Percentiles rank a stretch among this genome's conserved stretches.
Evolutionary conservation across 2,888 invertebrate genomes (phyloP).

Genomic region (Aromia moschata): DNA sequence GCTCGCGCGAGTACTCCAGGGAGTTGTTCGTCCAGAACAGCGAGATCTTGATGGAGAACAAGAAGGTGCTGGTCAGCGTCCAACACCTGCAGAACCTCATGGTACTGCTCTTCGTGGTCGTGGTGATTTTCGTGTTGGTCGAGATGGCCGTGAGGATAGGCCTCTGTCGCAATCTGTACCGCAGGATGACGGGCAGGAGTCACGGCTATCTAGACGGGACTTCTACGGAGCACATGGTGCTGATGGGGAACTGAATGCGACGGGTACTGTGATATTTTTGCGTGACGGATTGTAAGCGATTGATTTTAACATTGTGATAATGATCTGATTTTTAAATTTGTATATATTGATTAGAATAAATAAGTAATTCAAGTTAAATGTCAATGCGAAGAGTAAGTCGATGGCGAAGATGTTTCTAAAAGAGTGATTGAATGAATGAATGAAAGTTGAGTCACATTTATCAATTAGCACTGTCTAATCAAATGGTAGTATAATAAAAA

Average conservation of each 20-base stretch:
- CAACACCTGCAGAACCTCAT: constrained; percentile 16
- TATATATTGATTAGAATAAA: too few relatives aligned
- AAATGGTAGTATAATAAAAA: too few relatives aligned
- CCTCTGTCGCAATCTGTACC: neutral
- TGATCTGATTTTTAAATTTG: too few relatives aligned
- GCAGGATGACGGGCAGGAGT: neutral
- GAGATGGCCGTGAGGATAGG: constrained; percentile 4
- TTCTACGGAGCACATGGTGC: constrained; percentile 24
- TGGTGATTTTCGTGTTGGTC: constrained; percentile 4
- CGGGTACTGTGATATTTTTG: neutral
- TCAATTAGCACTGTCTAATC: too few relatives aligned
- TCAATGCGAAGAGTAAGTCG: too few relatives aligned
- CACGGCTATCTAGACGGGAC: constrained; percentile 21
- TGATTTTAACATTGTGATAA: too few relatives aligned
- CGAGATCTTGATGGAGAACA: constrained; percentile 22
- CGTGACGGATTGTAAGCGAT: too few relatives aligned
- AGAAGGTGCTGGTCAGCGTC: constrained; percentile 10
- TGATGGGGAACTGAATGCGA: constrained; percentile 21
- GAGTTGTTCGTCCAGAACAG: constrained; percentile 20
- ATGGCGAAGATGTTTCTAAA: too few relatives aligned
- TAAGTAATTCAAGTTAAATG: too few relatives aligned
- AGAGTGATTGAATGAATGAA: too few relatives aligned
- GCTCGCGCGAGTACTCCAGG: neutral
- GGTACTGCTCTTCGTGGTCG: constrained; percentile 19
- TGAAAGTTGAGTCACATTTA: too few relatives aligned